Percentiles rank a stretch among this genome's conserved stretches.
These are phyloP conservation scores for Prunella fulvescens DNA, from an alignment of 2,113 vertebrate genomes.

Conservation along the genomic window DNA sequence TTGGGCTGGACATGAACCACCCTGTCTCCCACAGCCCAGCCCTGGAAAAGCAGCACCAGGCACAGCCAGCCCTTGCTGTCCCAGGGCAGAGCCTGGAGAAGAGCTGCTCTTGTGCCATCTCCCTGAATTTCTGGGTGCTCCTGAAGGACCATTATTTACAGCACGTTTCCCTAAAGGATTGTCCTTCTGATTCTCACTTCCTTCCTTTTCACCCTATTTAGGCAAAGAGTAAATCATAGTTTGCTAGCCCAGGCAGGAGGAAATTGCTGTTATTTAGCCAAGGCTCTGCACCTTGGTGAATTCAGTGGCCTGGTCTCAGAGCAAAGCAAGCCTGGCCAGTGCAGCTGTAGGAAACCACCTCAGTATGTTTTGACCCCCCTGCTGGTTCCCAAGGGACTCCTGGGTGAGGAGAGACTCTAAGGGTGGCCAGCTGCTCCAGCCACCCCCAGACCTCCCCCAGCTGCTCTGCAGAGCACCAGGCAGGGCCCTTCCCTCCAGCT, in stretches of 20 bases:
- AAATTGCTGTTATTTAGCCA: not conserved
- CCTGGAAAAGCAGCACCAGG: not conserved
- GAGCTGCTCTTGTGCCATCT: not conserved
- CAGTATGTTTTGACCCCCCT: not conserved
- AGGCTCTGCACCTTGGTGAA: not conserved
- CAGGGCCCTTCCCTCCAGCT: not conserved
- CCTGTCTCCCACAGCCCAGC: not conserved
- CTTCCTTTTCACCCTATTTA: not conserved
- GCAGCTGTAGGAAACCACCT: not conserved
- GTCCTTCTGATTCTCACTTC: not conserved
- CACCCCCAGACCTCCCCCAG: not conserved
- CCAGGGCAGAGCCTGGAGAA: not conserved
- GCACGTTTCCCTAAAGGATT: not conserved
- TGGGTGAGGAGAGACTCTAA: not conserved
- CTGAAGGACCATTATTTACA: not conserved
- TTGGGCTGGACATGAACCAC: not conserved
- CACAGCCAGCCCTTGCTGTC: not conserved
- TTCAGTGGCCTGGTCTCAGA: not conserved
- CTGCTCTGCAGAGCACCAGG: not conserved
- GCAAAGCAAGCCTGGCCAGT: not conserved
- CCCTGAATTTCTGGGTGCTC: not conserved
- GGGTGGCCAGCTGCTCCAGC: rapidly evolving
- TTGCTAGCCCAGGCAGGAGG: not conserved
- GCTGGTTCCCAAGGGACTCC: not conserved
- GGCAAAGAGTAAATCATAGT: not conserved